These are phyloP conservation scores for Lacerta agilis DNA, from an alignment of 2,797 vertebrate genomes.

Conservation along the genomic window DNA sequence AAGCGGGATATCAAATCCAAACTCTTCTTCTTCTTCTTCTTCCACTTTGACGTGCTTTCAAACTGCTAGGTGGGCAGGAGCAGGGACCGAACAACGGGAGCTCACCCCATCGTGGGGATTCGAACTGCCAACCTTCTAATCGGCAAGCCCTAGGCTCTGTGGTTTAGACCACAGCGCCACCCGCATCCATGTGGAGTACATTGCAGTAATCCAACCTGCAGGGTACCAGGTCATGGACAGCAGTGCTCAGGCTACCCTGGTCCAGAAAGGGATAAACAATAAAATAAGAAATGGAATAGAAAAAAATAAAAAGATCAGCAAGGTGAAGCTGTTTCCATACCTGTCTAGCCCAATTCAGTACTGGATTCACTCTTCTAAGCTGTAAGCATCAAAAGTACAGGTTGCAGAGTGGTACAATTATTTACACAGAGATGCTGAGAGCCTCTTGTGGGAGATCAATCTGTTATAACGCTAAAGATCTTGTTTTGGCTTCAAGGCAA, in stretches of 20 bases:
- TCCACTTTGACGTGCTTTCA: too few relatives aligned
- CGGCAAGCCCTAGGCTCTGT: too few relatives aligned
- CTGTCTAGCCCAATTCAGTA: not conserved
- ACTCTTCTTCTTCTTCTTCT: too few relatives aligned
- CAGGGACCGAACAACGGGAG: too few relatives aligned
- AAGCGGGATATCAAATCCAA: too few relatives aligned
- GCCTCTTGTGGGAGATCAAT: not conserved
- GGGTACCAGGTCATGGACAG: too few relatives aligned
- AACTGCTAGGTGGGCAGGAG: too few relatives aligned
- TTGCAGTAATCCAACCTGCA: too few relatives aligned
- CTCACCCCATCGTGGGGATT: accelerated
- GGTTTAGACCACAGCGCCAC: too few relatives aligned
- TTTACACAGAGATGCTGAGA: constrained; percentile 58
- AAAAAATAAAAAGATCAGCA: not conserved
- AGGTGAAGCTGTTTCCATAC: not conserved
- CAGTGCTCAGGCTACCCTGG: too few relatives aligned
- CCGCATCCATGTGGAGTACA: too few relatives aligned
- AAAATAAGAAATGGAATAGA: not conserved
- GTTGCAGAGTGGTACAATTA: not conserved
- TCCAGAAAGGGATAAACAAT: not conserved
- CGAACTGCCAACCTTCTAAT: too few relatives aligned
- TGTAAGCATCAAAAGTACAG: constrained; percentile 32
- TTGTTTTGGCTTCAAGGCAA: constrained; percentile 51
- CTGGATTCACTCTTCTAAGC: not conserved
- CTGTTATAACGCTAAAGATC: not conserved